These are phyloP conservation scores for Drosophila peninsularis DNA, from an alignment of 2,888 invertebrate genomes.

Conservation along the genomic window DNA sequence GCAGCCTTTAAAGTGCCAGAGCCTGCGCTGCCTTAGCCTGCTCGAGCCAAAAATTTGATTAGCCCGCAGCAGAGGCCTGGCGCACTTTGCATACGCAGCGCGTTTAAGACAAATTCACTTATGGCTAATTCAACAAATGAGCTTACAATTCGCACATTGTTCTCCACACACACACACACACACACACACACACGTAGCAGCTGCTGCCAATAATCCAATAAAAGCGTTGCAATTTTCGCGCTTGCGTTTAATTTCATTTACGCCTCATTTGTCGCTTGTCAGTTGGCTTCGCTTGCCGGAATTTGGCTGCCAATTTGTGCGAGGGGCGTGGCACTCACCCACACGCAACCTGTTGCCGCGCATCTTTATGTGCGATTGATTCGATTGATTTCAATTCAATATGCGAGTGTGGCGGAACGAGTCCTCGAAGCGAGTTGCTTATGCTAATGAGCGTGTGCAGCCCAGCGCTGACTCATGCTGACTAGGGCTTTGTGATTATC, in stretches of 20 bases:
- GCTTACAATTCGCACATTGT: conserved; percentile 80
- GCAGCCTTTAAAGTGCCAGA: conserved; percentile 62
- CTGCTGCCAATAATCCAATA: conserved; percentile 72
- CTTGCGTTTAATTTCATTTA: conserved; percentile 79
- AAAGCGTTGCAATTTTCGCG: conserved; percentile 76
- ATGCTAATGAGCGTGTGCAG: conserved; percentile 68
- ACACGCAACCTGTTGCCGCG: conserved; percentile 58
- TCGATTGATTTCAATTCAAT: conserved; percentile 48
- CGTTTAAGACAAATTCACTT: conserved; percentile 55
- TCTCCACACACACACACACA: conserved; percentile 16
- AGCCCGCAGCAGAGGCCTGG: conserved; percentile 14
- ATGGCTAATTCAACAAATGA: conserved; percentile 74
- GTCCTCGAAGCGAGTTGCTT: conserved; percentile 8
- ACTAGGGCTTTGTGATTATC: conserved; percentile 31
- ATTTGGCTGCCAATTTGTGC: conserved; percentile 31
- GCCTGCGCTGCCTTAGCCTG: conserved; percentile 13
- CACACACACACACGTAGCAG: conserved; percentile 1
- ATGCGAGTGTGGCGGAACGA: conserved; percentile 4
- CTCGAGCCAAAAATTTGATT: conserved; percentile 22
- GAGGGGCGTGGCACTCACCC: conserved; percentile 12
- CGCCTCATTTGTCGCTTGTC: conserved; percentile 79
- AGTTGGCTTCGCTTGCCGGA: conserved; percentile 26
- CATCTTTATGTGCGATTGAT: conserved; percentile 41
- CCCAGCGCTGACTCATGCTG: conserved; percentile 47
- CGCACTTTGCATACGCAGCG: conserved; percentile 43